A percentile compares a stretch with the other conserved stretches of the same genome.
Conservation (phyloP, 2,113 vertebrate species). For the Rhea americana region DNA sequence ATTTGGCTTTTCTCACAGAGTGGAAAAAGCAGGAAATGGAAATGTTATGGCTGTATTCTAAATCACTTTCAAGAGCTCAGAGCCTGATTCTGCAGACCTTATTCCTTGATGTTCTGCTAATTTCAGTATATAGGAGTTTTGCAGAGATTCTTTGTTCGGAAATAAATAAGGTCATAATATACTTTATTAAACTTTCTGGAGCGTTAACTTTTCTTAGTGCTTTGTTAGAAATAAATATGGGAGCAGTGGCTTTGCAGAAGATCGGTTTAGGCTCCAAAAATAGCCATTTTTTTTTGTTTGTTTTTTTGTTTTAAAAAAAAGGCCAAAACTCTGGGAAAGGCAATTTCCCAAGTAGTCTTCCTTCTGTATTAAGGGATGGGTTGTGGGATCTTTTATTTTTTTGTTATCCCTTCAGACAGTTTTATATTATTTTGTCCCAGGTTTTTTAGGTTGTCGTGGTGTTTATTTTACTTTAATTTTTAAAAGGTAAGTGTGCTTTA, state of each 20-base stretch:
- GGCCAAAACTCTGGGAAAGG: background rate
- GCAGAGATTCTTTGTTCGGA: conserved; percentile 21
- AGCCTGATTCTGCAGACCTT: background rate
- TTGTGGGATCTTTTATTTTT: background rate
- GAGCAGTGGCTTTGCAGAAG: conserved; percentile 15
- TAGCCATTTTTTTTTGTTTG: background rate
- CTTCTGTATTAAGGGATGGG: background rate
- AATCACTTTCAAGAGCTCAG: background rate
- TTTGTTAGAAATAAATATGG: background rate
- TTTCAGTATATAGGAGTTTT: background rate
- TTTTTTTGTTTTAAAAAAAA: background rate
- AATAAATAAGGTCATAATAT: conserved; percentile 33
- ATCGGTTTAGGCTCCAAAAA: conserved; percentile 9
- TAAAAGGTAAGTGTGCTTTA: background rate
- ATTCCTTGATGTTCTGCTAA: background rate
- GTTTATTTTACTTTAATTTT: background rate
- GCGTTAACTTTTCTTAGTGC: background rate
- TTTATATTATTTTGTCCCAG: background rate
- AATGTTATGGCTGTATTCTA: background rate
- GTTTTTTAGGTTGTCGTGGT: background rate
- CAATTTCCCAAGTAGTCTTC: background rate
- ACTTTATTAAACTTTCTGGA: conserved; percentile 7
- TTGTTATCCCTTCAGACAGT: background rate
- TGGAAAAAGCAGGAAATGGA: background rate
- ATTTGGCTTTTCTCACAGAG: background rate